Base-by-base conservation (phyloP, 92 coral and sea anemone species). In the Palythoa grandiflora region DNA sequence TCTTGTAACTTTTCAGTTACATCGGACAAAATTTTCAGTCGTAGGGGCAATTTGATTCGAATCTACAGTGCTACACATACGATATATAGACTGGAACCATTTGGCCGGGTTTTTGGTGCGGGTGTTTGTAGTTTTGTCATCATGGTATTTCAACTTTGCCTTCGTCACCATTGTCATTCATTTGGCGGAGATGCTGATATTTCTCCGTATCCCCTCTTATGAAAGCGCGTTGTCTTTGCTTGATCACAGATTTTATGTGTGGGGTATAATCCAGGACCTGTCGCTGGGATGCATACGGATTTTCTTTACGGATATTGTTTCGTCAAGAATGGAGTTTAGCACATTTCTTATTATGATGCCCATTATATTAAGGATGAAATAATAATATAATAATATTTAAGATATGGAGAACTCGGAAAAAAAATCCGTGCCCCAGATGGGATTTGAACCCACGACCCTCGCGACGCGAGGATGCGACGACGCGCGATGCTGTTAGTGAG, bases 41-140 rank as follows among this genome's bases (percentile, higher is more conserved):
- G 89, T 51, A 2, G 39, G 35, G 37, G 60, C 9, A 54, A 63
- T 63, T 15, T 63, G 70, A 16, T 14, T 63, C 21, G 63, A 75
- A 57, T 87, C 86, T 52, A 75, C 84, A 38, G 73, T 87, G 16
- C 90, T 91, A 71, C 90, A 87, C 12, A 87, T 75, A 77, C 80
- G 38, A 57, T 65, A 90, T 35, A 90, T 89, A 38, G 85, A 89
- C 63, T 89, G 74, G 50, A 59, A 85, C 90, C 90, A 89, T 50
- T 87, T 88, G 13, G 57, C 59, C 52, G 91, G 93, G 84, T 80
- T 70, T 63, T 63, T 19, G 70, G 70, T 63, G 28, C 70, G 1
- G 37, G 70, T 13, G 70, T 63, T 63, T 15, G 70, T 19, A 63
- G 88, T 86, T 50, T 89, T 85, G 40, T 57, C 39, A 38, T 89